Base-by-base conservation (phyloP, 2,888 invertebrate genomes). In the Synanthedon tipuliformis region DNA sequence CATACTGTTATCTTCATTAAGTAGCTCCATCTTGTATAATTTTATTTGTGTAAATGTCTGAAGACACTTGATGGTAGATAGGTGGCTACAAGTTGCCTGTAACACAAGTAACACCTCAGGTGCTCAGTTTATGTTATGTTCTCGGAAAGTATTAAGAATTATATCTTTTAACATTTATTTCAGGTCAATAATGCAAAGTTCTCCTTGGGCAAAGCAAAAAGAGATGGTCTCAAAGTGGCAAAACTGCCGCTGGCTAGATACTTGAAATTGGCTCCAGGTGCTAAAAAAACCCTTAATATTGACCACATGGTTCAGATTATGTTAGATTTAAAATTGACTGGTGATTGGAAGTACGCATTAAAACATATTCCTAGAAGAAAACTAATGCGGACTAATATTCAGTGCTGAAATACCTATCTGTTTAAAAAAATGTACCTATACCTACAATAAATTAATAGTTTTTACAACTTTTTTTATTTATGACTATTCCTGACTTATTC, bases 141-240 rank as follows among this genome's bases (percentile, higher is more conserved):
- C 34, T 10, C 10, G 34, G 27, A 8, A 50, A 45, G 8, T 10
- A 16, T 49, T 41, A 49, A 50, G 8, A 34, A 34, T 1, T 34
- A 34, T 34, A 34, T 10, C 10, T 34, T 34, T 34, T 34, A 34
- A 34, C 10, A 58, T 50, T 52, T 51, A 50, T 76, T 81, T 52
- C 69, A 83, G 84, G 65, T 77, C 3, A 83, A 85, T 54, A 80
- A 78, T 73, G 78, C 82, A 66, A 95, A 95, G 1, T 62, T 95
- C 5, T 94, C 97, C 4, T 71, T 95, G 55, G 95, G 94, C 1
- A 96, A 94, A 85, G 96, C 96, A 0, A 97, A 95, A 78, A 86
- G 89, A 59, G 91, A 96, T 72, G 92, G 92, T 0, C 66, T 97
- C 13, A 89, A 89, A 71, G 93, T 93, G 92, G 92, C 91, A 0